A percentile compares a stretch with the other conserved stretches of the same genome.
phyloP scores from a whole-genome alignment of 2,888 invertebrate species.

The Eilema griseolum region DNA sequence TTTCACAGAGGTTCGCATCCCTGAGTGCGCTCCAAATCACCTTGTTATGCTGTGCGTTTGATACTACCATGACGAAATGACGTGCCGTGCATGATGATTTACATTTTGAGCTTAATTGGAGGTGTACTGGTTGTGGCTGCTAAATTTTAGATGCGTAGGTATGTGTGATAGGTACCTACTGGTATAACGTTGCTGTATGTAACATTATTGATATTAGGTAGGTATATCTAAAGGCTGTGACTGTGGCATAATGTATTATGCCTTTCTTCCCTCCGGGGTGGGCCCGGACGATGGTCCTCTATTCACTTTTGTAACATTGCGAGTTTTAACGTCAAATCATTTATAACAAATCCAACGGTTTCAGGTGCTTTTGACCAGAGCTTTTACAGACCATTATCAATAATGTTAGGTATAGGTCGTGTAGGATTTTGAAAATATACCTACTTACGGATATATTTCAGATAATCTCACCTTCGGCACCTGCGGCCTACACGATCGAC shows the following conservation, averaged over 20 bases:
- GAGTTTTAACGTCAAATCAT: too few relatives aligned
- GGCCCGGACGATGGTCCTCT: too few relatives aligned
- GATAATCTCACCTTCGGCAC: too few relatives aligned
- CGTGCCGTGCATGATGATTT: conserved; percentile 16
- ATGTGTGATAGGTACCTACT: not conserved
- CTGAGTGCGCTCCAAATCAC: conserved; percentile 60
- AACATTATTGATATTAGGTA: not conserved
- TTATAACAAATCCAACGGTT: too few relatives aligned
- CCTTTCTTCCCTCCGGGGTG: too few relatives aligned
- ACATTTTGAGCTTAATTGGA: conserved; percentile 42
- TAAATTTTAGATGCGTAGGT: not conserved
- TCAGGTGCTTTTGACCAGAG: too few relatives aligned
- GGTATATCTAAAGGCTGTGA: not conserved
- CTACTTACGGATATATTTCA: too few relatives aligned
- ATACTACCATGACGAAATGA: conserved; percentile 41
- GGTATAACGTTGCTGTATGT: not conserved
- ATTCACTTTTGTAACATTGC: too few relatives aligned
- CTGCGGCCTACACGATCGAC: too few relatives aligned
- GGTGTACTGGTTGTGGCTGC: conserved; percentile 19
- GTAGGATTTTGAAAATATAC: too few relatives aligned
- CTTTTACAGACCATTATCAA: too few relatives aligned
- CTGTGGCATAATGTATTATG: not conserved
- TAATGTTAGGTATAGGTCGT: too few relatives aligned
- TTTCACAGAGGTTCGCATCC: conserved; percentile 64
- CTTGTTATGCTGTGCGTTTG: conserved; percentile 50